Base-by-base conservation (phyloP, 2,888 invertebrate genomes). In the Melitaea athalia region DNA sequence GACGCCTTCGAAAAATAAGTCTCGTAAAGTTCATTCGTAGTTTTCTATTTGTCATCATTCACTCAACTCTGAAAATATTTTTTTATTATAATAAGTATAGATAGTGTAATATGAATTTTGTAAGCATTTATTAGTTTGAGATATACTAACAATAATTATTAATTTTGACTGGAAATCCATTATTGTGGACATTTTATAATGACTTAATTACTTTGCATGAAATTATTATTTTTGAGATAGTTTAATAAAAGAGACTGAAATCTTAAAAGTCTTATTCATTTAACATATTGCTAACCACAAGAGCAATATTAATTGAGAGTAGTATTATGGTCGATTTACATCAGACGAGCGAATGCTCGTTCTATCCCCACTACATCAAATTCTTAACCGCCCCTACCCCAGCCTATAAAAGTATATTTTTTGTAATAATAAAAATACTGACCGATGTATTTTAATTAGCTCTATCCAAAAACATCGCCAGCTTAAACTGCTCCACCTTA, bases 1-100 rank as follows among this genome's bases (percentile, higher is more conserved):
- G 3, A 93, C 93, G 17, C 93, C 93, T 14, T 93, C 92, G 3
- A 92, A 92, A 73, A 92, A 85, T 73, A 91, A 92, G 76, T 75
- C 85, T 14, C 85, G 88, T n/a, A 87, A 85, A 77, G 77, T 83
- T 64, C 79, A 85, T 70, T 82, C 81, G 47, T 72, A 67, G 55
- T 11, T 38, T 38, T 38, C 50, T 17, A 47, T 45, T 60, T 43
- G 47, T 68, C 69, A 45, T 49, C 59, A 17, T 69, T 49, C 3
- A 31, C 57, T 67, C 64, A 38, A 31, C 45, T 45, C 60, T 47
- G 53, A 68, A 62, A 59, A 59, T 67, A 43, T 74, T 72, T 74
- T 75, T 55, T 15, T n/a, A n/a, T n/a, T n/a, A n/a, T n/a, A n/a
- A n/a, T n/a, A n/a, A n/a, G n/a, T n/a, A n/a, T n/a, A n/a, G n/a